These are phyloP conservation scores for Tetanocera ferruginea DNA, from an alignment of 2,888 invertebrate species.

Conservation along the genomic window DNA sequence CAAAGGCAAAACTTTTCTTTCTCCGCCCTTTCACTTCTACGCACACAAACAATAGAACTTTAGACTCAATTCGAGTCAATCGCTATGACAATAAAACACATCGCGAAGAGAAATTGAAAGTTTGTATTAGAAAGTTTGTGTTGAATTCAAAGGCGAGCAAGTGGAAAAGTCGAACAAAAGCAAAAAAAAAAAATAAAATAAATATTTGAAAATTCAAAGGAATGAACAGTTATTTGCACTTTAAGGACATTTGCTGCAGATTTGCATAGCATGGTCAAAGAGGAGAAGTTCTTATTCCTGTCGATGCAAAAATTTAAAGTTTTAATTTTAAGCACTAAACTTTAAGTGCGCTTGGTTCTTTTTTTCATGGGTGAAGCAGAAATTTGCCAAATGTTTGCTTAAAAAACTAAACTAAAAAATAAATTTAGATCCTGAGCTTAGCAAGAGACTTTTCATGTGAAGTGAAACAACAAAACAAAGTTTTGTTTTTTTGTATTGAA, in stretches of 20 bases:
- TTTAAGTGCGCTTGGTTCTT: too few relatives aligned
- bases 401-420: too few relatives aligned
- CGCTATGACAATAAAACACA: conserved; percentile 13
- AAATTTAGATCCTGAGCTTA: too few relatives aligned
- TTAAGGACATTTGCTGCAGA: not conserved
- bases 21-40: not conserved
- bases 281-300: not conserved
- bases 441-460: too few relatives aligned
- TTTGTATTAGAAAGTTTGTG: conserved; percentile 19
- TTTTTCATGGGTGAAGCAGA: too few relatives aligned
- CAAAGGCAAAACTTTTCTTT: not conserved
- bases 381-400: too few relatives aligned
- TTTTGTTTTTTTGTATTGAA: too few relatives aligned
- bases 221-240: not conserved
- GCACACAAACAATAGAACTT: not conserved
- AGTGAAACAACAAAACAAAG: too few relatives aligned
- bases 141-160: not conserved
- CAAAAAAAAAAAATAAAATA: not conserved
- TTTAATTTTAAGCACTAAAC: too few relatives aligned
- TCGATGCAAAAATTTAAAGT: too few relatives aligned
- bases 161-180: not conserved
- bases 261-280: not conserved
- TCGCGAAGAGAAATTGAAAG: conserved; percentile 28
- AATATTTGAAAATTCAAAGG: not conserved
- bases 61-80: conserved; percentile 8